A percentile compares a stretch with the other conserved stretches of the same genome.
phyloP scores from a whole-genome alignment of 2,888 invertebrate genomes.

The Bimastos eiseni region DNA sequence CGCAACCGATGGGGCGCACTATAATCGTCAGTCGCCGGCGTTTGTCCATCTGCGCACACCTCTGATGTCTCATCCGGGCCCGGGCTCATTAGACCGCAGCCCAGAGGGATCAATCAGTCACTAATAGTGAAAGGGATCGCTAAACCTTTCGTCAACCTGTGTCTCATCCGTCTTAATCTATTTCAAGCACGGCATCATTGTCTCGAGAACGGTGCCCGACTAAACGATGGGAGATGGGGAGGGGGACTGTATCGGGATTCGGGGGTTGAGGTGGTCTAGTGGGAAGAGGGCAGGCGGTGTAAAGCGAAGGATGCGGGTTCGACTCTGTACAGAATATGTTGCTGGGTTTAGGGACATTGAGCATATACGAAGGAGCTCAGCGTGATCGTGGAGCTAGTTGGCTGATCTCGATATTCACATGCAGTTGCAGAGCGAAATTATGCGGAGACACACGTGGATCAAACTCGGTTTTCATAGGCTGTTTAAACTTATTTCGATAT shows the following conservation, averaged over 20 bases:
- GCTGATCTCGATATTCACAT: too few relatives aligned
- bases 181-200: neutral
- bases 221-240: too few relatives aligned
- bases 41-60: constrained; percentile 16
- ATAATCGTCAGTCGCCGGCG: neutral
- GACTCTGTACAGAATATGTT: neutral
- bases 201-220: neutral
- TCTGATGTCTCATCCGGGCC: neutral
- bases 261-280: neutral
- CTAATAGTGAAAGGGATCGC: neutral
- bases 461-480: too few relatives aligned
- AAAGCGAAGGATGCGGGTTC: neutral
- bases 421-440: too few relatives aligned
- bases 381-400: too few relatives aligned
- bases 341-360: neutral
- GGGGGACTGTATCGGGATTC: neutral
- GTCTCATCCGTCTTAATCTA: neutral
- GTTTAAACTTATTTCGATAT: too few relatives aligned
- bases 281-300: neutral
- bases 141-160: neutral
- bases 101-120: neutral
- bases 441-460: too few relatives aligned
- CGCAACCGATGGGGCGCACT: neutral
- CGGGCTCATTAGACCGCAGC: neutral
- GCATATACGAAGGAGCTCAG: too few relatives aligned